Conservation (phyloP, 2,888 invertebrate species). For the Stenchaetothrips biformis region DNA sequence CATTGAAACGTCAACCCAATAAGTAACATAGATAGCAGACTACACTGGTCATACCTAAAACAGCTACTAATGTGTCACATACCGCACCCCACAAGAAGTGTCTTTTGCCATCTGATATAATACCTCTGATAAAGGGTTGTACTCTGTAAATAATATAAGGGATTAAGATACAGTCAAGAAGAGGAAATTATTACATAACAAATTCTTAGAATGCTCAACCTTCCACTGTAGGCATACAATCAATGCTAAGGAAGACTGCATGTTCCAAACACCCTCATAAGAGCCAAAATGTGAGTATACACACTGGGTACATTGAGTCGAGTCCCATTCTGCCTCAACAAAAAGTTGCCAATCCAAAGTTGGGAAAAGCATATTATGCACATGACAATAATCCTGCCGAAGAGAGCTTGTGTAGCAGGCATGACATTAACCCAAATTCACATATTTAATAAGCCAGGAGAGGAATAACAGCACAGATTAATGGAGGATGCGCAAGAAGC, state of each 20-base stretch:
- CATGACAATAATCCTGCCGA: conserved; percentile 69
- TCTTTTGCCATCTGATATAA: conserved; percentile 53
- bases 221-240: neutral
- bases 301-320: conserved; percentile 84
- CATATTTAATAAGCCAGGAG: conserved; percentile 67
- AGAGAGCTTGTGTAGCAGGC: conserved; percentile 62
- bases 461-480: conserved; percentile 67
- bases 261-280: conserved; percentile 67
- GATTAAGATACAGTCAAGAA: neutral
- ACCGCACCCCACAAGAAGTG: conserved; percentile 74
- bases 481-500: conserved; percentile 70
- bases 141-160: neutral
- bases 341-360: conserved; percentile 81
- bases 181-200: neutral
- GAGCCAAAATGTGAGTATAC: conserved; percentile 83
- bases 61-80: conserved; percentile 87
- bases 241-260: conserved; percentile 47
- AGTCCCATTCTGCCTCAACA: conserved; percentile 85
- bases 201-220: neutral
- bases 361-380: conserved; percentile 41
- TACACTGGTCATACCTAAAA: conserved; percentile 87
- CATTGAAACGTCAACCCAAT: conserved; percentile 83
- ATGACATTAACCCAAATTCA: conserved; percentile 68
- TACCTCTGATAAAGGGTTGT: neutral
- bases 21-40: conserved; percentile 86